Percentiles rank a stretch among this genome's conserved stretches.
Conservation (phyloP, 2,797 vertebrate species). For the Miichthys miiuy region DNA sequence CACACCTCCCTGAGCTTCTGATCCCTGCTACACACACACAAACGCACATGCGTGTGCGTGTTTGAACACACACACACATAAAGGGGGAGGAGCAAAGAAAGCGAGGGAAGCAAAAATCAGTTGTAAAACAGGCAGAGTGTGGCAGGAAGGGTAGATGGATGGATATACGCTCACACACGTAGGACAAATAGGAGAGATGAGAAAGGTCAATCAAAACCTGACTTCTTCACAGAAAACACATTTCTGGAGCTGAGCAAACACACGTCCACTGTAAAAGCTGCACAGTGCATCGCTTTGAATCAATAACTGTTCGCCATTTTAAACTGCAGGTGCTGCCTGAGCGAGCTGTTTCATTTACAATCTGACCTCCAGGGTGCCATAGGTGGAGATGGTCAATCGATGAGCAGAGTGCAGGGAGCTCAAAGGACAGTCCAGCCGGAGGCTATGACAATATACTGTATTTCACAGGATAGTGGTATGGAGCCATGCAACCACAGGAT, state of each 20-base stretch:
- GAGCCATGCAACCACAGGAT: neutral
- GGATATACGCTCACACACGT: neutral
- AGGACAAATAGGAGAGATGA: neutral
- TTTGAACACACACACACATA: constrained; percentile 14
- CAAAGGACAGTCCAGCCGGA: neutral
- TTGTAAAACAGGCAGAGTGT: constrained; percentile 25
- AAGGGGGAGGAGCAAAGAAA: constrained; percentile 71
- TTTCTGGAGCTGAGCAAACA: neutral
- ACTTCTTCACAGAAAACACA: neutral
- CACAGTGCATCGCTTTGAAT: constrained; percentile 34
- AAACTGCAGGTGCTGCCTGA: constrained; percentile 37
- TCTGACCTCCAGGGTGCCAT: constrained; percentile 36
- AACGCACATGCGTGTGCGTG: constrained; percentile 15
- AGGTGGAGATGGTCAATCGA: constrained; percentile 31
- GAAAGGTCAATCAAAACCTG: neutral
- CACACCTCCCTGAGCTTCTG: constrained; percentile 69
- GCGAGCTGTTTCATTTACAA: constrained; percentile 41
- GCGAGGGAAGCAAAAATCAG: constrained; percentile 26
- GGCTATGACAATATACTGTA: neutral
- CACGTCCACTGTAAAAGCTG: neutral
- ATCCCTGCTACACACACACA: constrained; percentile 59
- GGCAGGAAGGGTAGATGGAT: constrained; percentile 11
- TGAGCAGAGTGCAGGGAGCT: constrained; percentile 15
- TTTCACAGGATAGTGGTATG: neutral
- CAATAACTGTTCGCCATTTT: constrained; percentile 41